These are phyloP conservation scores for Sebastes hubbsi DNA, from an alignment of 2,797 vertebrate species.

Conservation along the genomic window DNA sequence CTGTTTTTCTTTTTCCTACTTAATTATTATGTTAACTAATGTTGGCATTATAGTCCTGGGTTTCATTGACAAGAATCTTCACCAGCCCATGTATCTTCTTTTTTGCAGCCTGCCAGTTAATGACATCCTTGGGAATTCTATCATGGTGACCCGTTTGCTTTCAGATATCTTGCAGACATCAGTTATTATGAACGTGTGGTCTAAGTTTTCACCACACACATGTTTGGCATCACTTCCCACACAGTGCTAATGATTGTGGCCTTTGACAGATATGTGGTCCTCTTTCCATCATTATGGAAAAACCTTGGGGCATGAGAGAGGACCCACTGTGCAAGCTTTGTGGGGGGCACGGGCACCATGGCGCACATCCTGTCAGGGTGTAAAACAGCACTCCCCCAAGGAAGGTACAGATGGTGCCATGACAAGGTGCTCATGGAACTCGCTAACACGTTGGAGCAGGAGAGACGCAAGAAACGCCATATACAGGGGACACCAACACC, in stretches of 20 bases:
- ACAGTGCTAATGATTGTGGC: conserved; percentile 86
- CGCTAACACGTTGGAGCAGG: background rate
- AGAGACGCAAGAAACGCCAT: background rate
- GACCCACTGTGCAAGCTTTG: background rate
- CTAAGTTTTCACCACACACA: conserved; percentile 83
- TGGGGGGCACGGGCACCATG: background rate
- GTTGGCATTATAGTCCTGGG: conserved; percentile 42
- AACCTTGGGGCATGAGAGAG: no score
- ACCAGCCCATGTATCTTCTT: conserved; percentile 85
- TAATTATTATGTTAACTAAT: conserved; percentile 53
- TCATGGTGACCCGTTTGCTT: conserved; percentile 74
- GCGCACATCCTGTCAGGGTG: no score
- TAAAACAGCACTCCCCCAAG: no score
- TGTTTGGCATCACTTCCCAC: conserved; percentile 77
- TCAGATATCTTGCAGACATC: conserved; percentile 75
- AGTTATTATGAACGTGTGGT: conserved; percentile 79
- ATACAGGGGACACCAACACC: background rate
- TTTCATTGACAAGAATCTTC: conserved; percentile 70
- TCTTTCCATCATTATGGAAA: conserved; percentile 37
- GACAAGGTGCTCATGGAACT: background rate
- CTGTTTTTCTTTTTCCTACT: conserved; percentile 48
- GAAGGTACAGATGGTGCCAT: no score
- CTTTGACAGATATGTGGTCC: conserved; percentile 83
- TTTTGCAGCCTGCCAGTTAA: conserved; percentile 78
- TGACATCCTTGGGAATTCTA: conserved; percentile 75